These are phyloP conservation scores for Cheilosia grossa DNA, from an alignment of 2,888 invertebrate species.

Conservation along the genomic window DNA sequence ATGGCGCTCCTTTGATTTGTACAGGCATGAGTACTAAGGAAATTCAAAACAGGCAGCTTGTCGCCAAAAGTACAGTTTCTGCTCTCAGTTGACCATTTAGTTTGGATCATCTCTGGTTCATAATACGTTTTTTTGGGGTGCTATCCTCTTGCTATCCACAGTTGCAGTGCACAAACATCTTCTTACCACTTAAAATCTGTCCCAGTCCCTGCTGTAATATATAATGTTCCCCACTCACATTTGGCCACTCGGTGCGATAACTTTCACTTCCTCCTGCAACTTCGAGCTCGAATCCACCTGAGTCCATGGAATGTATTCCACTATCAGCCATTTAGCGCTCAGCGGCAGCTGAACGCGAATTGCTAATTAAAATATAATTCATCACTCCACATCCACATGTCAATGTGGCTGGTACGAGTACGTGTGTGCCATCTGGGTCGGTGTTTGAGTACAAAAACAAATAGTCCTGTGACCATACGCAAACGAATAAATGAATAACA, in stretches of 20 bases:
- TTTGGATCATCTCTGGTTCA: no score
- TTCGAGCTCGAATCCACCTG: background rate
- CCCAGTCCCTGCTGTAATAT: no score
- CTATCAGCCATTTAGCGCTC: background rate
- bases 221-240: background rate
- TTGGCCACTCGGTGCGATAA: background rate
- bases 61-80: no score
- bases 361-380: conserved; percentile 69
- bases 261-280: background rate
- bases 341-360: background rate
- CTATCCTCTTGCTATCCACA: no score
- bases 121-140: no score
- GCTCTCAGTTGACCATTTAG: no score
- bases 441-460: conserved; percentile 35
- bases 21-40: no score
- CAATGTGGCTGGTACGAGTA: conserved; percentile 24
- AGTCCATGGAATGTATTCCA: background rate
- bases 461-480: conserved; percentile 55
- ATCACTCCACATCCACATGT: conserved; percentile 47
- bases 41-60: no score
- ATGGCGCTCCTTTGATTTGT: no score
- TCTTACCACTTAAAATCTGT: no score
- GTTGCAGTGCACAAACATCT: no score
- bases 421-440: conserved; percentile 12
- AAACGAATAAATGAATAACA: conserved; percentile 68